Percentiles rank a stretch among this genome's conserved stretches.
These are phyloP conservation scores for Sturnira hondurensis DNA, from an alignment of 2,113 vertebrate species.

Conservation along the genomic window DNA sequence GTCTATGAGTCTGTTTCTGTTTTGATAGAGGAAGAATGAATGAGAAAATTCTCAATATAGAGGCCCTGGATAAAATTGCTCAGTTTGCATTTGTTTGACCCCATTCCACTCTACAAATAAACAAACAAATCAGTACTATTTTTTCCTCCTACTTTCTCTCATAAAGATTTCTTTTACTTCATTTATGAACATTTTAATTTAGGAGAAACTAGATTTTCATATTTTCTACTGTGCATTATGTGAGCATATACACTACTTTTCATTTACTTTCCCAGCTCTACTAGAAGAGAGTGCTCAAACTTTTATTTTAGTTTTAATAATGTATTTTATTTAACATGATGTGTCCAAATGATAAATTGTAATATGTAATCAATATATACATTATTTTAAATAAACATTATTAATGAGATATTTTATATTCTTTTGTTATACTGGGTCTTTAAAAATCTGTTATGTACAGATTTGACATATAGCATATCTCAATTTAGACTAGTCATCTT, in stretches of 20 bases:
- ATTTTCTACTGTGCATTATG: not conserved
- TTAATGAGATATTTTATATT: no score
- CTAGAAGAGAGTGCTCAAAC: not conserved
- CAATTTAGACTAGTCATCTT: no score
- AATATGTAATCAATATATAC: no score
- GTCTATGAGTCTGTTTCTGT: not conserved
- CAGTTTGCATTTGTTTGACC: not conserved
- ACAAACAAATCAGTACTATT: not conserved
- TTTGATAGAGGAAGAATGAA: not conserved
- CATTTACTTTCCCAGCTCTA: not conserved
- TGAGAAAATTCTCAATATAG: not conserved
- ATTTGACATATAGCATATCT: no score
- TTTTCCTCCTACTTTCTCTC: not conserved
- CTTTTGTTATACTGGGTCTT: no score
- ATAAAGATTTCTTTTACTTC: not conserved
- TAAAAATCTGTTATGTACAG: no score
- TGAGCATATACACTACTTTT: not conserved
- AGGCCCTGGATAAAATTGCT: not conserved
- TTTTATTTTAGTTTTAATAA: no score
- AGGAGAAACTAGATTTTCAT: constrained; percentile 31
- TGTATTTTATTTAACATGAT: no score
- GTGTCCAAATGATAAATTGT: no score
- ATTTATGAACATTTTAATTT: not conserved
- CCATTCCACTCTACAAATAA: not conserved
- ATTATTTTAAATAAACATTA: no score